Evolutionary conservation across 92 coral and sea anemone species (phyloP), one percentile per base, ranked within the genome.

Genomic region (Epizoanthus stellaris): DNA sequence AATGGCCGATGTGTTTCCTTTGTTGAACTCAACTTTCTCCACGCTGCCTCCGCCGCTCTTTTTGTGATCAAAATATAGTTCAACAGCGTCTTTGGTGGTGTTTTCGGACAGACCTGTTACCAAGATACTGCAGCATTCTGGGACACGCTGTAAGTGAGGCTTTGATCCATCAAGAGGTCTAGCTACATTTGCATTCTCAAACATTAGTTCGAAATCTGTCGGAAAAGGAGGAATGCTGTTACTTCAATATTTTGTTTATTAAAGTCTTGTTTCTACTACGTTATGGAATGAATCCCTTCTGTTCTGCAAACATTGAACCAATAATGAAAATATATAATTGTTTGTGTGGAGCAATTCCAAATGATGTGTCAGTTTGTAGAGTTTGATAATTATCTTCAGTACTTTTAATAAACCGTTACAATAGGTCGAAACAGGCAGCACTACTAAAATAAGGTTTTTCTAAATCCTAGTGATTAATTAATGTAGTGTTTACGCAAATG

Each of bases 41-140:
- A 75, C 65, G 66, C 34, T 20, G 8, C 83, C 77, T 25, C 89
- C 89, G 36, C 89, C 85, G 42, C 85, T 19, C 42, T 58, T 52
- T 13, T 68, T 60, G 76, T 52, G 52, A 15, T 86, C 89, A 86
- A 86, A 86, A 57, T 67, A 69, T 16, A 77, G 53, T 0, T 73
- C 62, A 57, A 77, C 19, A 17, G 38, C 42, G 56, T 86, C 85
- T 47, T 77, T 42, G 3, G 89, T 52, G 65, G 79, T 77, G 3
- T 36, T 0, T 15, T 57, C 59, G 1, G 73, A 67, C 16, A 86
- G 7, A 23, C 89, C 85, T n/a, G 79, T 86, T 6, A 86, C 85
- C 11, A 64, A 21, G 9, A 77, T 57, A 19, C 85, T 47, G 17
- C 16, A 56, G 75, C 64, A n/a, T 45, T 86, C 75, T 40, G 57